These are phyloP conservation scores for Macropis europaea DNA, from an alignment of 2,888 invertebrate species.

Conservation along the genomic window DNA sequence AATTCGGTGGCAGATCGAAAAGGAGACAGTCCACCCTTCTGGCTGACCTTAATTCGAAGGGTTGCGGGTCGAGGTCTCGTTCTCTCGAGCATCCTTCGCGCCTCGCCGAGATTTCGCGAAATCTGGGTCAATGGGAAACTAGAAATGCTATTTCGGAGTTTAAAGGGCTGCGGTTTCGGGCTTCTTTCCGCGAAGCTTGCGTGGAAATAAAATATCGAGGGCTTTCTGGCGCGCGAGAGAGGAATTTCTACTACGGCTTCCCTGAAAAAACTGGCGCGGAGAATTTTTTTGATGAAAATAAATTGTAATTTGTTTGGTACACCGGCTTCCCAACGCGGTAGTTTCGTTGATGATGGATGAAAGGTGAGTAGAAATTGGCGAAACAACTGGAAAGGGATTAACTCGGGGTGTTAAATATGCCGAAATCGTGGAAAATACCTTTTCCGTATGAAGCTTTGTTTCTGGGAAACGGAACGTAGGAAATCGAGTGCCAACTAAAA, in stretches of 20 bases:
- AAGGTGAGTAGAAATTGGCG: too few relatives aligned
- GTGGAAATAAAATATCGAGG: slow-evolving; percentile 33
- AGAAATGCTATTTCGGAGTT: slow-evolving; percentile 27
- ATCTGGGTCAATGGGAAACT: slow-evolving; percentile 40
- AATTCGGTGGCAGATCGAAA: neutral
- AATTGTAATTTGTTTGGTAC: too few relatives aligned
- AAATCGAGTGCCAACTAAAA: too few relatives aligned
- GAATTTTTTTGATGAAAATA: too few relatives aligned
- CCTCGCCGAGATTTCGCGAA: slow-evolving; percentile 8
- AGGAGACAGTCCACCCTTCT: neutral
- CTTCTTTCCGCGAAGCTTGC: neutral
- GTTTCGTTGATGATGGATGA: too few relatives aligned
- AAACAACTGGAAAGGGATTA: too few relatives aligned
- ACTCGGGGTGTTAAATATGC: too few relatives aligned
- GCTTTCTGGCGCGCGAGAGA: neutral
- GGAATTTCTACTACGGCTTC: slow-evolving; percentile 17
- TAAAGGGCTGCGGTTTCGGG: slow-evolving; percentile 43
- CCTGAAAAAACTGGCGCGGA: slow-evolving; percentile 35
- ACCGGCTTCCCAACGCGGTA: too few relatives aligned
- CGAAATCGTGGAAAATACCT: too few relatives aligned
- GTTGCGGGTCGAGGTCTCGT: slow-evolving; percentile 23
- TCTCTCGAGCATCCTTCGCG: slow-evolving; percentile 3
- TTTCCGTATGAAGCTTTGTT: too few relatives aligned
- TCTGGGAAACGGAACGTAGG: too few relatives aligned
- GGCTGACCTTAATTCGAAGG: slow-evolving; percentile 23